These are phyloP conservation scores for Drosophila bunnanda DNA, from an alignment of 2,888 invertebrate species.

Conservation along the genomic window DNA sequence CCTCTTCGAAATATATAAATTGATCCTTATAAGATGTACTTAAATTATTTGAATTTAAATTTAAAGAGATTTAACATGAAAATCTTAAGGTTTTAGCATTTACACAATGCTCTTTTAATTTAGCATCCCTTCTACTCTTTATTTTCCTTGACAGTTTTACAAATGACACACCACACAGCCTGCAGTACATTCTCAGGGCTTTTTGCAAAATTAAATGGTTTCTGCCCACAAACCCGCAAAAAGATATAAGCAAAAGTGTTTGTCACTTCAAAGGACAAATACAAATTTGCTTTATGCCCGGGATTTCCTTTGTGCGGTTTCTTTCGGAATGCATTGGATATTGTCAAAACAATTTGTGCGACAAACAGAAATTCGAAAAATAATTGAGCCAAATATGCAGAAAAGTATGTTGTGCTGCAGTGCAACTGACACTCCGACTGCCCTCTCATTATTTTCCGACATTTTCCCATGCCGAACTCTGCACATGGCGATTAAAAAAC, in stretches of 20 bases:
- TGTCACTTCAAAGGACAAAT: slow-evolving; percentile 45
- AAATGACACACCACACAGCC: slow-evolving; percentile 11
- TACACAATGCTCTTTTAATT: slow-evolving; percentile 1
- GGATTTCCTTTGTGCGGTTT: slow-evolving; percentile 19
- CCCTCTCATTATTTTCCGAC: slow-evolving; percentile 14
- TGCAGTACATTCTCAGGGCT: slow-evolving; percentile 1
- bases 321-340: slow-evolving; percentile 2
- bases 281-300: slow-evolving; percentile 27
- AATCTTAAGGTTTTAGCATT: neutral
- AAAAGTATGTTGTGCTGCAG: slow-evolving; percentile 8
- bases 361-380: slow-evolving; percentile 10
- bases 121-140: neutral
- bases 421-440: slow-evolving; percentile 2
- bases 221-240: slow-evolving; percentile 23
- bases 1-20: neutral
- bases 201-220: slow-evolving; percentile 46
- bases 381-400: slow-evolving; percentile 9
- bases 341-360: slow-evolving; percentile 20
- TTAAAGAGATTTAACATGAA: neutral
- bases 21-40: neutral
- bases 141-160: slow-evolving; percentile 5
- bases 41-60: neutral
- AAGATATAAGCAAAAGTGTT: slow-evolving; percentile 27
- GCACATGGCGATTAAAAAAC: slow-evolving; percentile 17
- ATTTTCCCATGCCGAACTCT: neutral